Conservation (phyloP, 2,113 vertebrate species). For the Chaenogobius annularis region DNA sequence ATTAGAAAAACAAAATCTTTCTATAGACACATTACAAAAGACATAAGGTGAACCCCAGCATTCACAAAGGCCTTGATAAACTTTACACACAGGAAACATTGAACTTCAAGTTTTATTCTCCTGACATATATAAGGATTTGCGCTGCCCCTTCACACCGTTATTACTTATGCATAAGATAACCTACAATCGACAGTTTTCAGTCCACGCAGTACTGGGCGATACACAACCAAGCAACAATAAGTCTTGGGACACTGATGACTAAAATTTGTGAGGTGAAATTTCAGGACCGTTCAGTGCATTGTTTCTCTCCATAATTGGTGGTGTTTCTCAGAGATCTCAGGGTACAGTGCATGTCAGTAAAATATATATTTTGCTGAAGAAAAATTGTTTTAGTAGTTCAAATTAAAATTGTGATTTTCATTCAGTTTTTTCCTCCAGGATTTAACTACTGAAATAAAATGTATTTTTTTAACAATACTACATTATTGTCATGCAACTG, state of each 20-base stretch:
- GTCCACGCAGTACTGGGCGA: not conserved
- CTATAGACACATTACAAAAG: conserved; percentile 30
- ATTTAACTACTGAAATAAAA: conserved; percentile 1
- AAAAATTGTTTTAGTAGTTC: not conserved
- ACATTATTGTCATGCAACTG: not conserved
- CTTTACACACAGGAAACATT: conserved; percentile 5
- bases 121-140: conserved; percentile 14
- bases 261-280: conserved; percentile 20
- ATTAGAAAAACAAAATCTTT: conserved; percentile 36
- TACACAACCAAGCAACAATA: conserved; percentile 26
- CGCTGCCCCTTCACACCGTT: not conserved
- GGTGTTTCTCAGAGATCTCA: conserved; percentile 2
- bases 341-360: not conserved
- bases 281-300: conserved; percentile 43
- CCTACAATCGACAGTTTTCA: conserved; percentile 8
- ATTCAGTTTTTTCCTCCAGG: not conserved
- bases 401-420: not conserved
- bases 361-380: not conserved
- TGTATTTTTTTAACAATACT: not conserved
- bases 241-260: conserved; percentile 20
- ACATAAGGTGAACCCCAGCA: conserved; percentile 33
- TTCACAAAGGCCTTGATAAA: conserved; percentile 43
- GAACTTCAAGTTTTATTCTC: conserved; percentile 48
- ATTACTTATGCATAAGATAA: not conserved
- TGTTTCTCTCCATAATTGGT: conserved; percentile 9